phyloP scores from a whole-genome alignment of 1,140 invertebrate species.

The Gonioctena quinquepunctata region DNA sequence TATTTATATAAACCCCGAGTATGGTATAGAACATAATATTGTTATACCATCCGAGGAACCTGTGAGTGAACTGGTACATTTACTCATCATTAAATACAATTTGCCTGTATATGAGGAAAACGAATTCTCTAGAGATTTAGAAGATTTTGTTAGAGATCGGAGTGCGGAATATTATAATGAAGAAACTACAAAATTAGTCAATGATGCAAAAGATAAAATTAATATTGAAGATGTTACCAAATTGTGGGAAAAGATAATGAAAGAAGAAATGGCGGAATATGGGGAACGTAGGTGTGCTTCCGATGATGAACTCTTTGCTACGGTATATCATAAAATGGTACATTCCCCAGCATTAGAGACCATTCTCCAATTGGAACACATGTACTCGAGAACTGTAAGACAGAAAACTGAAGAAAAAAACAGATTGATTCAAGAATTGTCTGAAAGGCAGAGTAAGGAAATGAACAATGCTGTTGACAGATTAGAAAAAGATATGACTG shows the following conservation, averaged over 20 bases:
- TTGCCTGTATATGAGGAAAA: slow-evolving; percentile 55
- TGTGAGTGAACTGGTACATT: slow-evolving; percentile 54
- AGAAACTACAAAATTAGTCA: slow-evolving; percentile 56
- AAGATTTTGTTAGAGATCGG: slow-evolving; percentile 56
- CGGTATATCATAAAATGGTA: slow-evolving; percentile 78
- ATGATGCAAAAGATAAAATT: slow-evolving; percentile 60
- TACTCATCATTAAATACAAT: slow-evolving; percentile 55
- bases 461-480: slow-evolving; percentile 75
- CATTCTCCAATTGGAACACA: slow-evolving; percentile 78
- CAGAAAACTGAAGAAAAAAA: slow-evolving; percentile 71
- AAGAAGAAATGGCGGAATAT: slow-evolving; percentile 69
- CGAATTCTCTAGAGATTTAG: slow-evolving; percentile 51
- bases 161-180: slow-evolving; percentile 62
- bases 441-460: slow-evolving; percentile 73
- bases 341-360: slow-evolving; percentile 82
- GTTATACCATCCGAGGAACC: slow-evolving; percentile 52
- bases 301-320: slow-evolving; percentile 79
- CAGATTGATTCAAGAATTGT: slow-evolving; percentile 60
- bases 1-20: slow-evolving; percentile 22
- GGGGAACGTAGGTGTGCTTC: slow-evolving; percentile 71
- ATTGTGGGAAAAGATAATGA: slow-evolving; percentile 71
- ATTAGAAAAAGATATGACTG: slow-evolving; percentile 69
- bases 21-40: slow-evolving; percentile 24
- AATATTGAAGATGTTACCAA: slow-evolving; percentile 70
- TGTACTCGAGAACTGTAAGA: slow-evolving; percentile 72